phyloP scores from a whole-genome alignment of 1,140 invertebrate species.

The Ephestia elutella region DNA sequence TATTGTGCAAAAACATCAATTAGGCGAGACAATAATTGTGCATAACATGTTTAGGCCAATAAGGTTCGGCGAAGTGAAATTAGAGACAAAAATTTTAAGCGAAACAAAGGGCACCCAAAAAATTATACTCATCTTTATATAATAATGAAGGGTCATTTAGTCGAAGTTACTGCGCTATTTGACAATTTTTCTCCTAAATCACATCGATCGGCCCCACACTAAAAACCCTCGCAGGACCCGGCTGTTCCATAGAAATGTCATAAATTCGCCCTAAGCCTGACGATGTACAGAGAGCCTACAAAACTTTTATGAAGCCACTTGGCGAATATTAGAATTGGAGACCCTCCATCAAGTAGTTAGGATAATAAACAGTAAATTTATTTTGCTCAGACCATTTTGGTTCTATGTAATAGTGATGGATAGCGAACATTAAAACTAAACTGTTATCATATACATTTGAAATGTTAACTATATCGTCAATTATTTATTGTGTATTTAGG shows the following conservation, averaged over 20 bases:
- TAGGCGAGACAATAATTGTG: too few relatives aligned
- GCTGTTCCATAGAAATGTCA: slow-evolving; percentile 3
- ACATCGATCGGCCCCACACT: background rate
- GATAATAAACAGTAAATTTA: too few relatives aligned
- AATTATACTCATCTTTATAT: background rate
- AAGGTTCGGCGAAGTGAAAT: too few relatives aligned
- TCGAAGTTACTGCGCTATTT: background rate
- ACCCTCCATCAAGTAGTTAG: background rate
- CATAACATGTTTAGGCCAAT: too few relatives aligned
- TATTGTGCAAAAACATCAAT: too few relatives aligned
- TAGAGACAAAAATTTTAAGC: too few relatives aligned
- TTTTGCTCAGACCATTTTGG: too few relatives aligned
- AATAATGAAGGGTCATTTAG: background rate
- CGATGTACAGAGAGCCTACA: background rate
- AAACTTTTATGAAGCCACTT: slow-evolving; percentile 7
- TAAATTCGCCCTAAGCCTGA: slow-evolving; percentile 6
- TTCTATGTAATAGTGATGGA: too few relatives aligned
- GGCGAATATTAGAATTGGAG: background rate
- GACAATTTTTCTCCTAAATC: slow-evolving; percentile 1
- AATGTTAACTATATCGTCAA: too few relatives aligned
- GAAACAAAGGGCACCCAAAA: background rate
- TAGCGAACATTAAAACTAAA: too few relatives aligned
- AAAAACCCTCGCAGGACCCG: background rate
- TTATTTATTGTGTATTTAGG: too few relatives aligned
- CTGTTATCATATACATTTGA: too few relatives aligned